Conservation (phyloP, 1,140 invertebrate species). For the Tetramorium parvispinum region DNA sequence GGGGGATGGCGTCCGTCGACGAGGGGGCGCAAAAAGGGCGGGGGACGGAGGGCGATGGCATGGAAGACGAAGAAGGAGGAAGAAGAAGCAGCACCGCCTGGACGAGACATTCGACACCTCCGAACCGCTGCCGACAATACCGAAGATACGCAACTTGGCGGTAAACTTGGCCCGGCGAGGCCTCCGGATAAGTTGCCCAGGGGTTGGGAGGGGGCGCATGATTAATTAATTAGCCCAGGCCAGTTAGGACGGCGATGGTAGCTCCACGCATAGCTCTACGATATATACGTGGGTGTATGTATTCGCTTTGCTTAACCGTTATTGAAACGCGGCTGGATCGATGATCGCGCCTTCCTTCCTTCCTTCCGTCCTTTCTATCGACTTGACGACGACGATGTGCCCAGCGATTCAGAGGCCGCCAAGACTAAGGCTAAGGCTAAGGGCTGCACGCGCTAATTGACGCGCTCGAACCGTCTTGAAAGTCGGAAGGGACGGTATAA, state of each 20-base stretch:
- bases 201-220: constrained; percentile 78
- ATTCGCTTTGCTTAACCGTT: constrained; percentile 58
- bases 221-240: constrained; percentile 86
- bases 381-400: not conserved
- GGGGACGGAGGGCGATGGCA: constrained; percentile 47
- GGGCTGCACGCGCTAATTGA: not conserved
- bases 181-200: constrained; percentile 85
- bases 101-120: constrained; percentile 84
- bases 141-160: constrained; percentile 85
- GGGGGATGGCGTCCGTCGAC: no score
- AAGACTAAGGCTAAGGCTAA: constrained; percentile 14
- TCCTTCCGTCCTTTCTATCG: constrained; percentile 27
- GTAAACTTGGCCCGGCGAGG: constrained; percentile 82
- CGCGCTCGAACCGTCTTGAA: not conserved
- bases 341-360: constrained; percentile 39
- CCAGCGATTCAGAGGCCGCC: not conserved
- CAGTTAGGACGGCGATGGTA: constrained; percentile 79
- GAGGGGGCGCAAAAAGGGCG: not conserved
- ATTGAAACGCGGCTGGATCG: constrained; percentile 55
- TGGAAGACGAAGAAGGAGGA: constrained; percentile 71
- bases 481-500: not conserved
- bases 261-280: constrained; percentile 42
- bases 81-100: constrained; percentile 78
- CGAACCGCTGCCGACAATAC: constrained; percentile 82
- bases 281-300: constrained; percentile 39